Conservation (phyloP, 1,140 invertebrate genomes). For the Sogatella furcifera region DNA sequence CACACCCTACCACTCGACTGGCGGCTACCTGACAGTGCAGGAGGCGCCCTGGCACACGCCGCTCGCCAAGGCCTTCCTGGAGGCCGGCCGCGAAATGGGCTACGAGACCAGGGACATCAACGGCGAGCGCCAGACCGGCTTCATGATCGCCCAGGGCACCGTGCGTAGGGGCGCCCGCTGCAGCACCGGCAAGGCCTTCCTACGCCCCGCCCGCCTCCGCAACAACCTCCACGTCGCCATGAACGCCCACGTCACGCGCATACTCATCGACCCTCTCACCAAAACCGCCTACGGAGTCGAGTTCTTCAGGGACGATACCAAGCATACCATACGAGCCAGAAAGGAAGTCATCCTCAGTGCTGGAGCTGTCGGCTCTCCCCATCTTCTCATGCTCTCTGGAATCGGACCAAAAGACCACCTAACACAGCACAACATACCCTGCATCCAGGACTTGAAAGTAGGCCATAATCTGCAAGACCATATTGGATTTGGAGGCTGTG, state of each 20-base stretch:
- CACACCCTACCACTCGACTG: constrained; percentile 58
- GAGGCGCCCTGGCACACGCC: constrained; percentile 77
- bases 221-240: constrained; percentile 51
- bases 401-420: constrained; percentile 68
- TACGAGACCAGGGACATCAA: constrained; percentile 87
- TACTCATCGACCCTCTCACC: constrained; percentile 44
- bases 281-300: constrained; percentile 41
- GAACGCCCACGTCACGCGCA: constrained; percentile 42
- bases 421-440: constrained; percentile 48
- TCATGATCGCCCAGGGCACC: constrained; percentile 27
- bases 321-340: constrained; percentile 37
- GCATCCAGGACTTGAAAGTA: constrained; percentile 56
- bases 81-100: constrained; percentile 80
- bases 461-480: constrained; percentile 87
- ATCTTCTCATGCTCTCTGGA: constrained; percentile 76
- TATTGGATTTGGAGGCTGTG: constrained; percentile 69
- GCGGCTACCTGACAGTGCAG: constrained; percentile 37
- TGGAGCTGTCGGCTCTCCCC: constrained; percentile 66
- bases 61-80: constrained; percentile 73
- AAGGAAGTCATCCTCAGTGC: constrained; percentile 58
- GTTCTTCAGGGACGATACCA: constrained; percentile 31
- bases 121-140: constrained; percentile 42
- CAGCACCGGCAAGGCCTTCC: constrained; percentile 31
- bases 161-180: constrained; percentile 22
- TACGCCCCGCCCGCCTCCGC: constrained; percentile 43